These are phyloP conservation scores for Brachyptera risi DNA, from an alignment of 2,888 invertebrate species.

Conservation along the genomic window DNA sequence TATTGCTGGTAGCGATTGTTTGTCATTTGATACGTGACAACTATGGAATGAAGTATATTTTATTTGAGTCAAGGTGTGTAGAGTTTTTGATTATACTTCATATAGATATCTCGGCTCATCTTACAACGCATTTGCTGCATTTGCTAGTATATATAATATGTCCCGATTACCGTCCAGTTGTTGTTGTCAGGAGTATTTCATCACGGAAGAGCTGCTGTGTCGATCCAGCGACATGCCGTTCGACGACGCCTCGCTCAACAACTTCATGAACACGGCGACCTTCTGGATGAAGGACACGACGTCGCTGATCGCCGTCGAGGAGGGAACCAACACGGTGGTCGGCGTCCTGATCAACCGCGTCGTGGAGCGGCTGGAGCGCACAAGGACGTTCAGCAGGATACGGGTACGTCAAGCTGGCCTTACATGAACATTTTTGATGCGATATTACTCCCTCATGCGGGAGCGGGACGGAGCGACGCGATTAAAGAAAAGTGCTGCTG, in stretches of 20 bases:
- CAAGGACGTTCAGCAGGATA: constrained; percentile 25
- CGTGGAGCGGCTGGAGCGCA: constrained; percentile 12
- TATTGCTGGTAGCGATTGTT: no score
- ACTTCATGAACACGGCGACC: constrained; percentile 16
- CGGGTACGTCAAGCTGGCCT: no score
- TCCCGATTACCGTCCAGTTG: neutral
- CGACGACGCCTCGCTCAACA: constrained; percentile 18
- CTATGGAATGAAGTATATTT: no score
- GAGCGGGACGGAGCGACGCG: no score
- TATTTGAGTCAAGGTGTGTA: no score
- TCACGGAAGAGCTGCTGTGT: constrained; percentile 27
- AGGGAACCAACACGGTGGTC: constrained; percentile 20
- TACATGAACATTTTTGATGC: no score
- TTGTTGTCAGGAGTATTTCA: constrained; percentile 22
- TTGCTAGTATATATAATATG: neutral
- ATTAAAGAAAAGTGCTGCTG: no score
- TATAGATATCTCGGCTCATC: no score
- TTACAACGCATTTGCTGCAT: neutral
- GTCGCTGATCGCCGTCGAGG: constrained; percentile 22
- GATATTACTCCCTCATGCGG: no score
- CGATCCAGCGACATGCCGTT: constrained; percentile 3
- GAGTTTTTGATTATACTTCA: no score
- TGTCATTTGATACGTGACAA: no score
- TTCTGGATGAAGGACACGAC: constrained; percentile 22
- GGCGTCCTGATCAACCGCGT: constrained; percentile 25